Conservation (phyloP, 2,797 vertebrate genomes). For the Peromyscus nudipes region DNA sequence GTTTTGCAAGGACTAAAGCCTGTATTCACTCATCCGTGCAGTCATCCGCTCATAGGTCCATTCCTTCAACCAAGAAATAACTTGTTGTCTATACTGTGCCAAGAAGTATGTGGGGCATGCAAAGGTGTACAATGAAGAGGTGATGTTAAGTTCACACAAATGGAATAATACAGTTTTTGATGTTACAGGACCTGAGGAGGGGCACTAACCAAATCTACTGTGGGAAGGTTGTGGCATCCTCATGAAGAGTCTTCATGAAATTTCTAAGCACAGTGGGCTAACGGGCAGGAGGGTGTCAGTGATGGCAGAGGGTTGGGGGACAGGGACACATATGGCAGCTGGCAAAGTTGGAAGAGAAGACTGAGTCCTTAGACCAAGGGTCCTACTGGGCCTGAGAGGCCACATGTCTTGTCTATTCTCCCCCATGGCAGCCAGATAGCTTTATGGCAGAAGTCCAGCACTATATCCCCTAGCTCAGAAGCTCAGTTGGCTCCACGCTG, state of each 20-base stretch:
- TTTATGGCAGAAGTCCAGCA: neutral
- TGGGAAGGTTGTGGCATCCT: neutral
- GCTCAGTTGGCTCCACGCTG: fast-evolving
- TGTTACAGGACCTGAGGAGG: neutral
- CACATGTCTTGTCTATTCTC: fast-evolving
- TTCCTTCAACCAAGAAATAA: neutral
- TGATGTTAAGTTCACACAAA: neutral
- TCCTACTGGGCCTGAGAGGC: too few species aligned
- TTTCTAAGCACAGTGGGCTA: neutral
- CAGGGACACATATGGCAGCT: neutral
- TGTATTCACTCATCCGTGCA: neutral
- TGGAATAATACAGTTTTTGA: neutral
- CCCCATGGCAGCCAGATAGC: neutral
- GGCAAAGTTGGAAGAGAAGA: neutral
- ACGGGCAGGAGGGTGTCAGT: neutral
- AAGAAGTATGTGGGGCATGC: neutral
- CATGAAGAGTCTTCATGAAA: neutral
- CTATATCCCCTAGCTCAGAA: neutral
- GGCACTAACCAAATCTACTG: neutral
- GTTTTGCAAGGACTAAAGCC: neutral
- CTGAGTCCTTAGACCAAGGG: neutral
- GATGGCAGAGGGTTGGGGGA: neutral
- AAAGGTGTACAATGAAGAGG: neutral
- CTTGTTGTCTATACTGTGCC: fast-evolving
- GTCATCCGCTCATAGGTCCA: too few species aligned